Base-by-base conservation (phyloP, 2,888 invertebrate genomes). In the Cerastis leucographa region DNA sequence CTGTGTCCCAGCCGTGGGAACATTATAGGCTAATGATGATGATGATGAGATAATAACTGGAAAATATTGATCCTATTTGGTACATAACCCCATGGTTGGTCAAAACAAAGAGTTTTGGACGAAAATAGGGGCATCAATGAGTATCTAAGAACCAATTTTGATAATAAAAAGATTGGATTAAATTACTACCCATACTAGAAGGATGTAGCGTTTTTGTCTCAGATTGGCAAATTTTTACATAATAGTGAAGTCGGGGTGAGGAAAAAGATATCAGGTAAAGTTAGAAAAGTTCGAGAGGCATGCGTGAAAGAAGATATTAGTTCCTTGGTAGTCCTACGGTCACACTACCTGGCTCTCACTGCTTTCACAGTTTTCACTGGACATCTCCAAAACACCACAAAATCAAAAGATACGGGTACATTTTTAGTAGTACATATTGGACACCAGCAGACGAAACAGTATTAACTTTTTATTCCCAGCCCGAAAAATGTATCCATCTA, bases 401-500 rank as follows among this genome's bases (percentile, higher is more conserved):
- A 29, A 49, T 29, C 19, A 44, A 54, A 72, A 75, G 17, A 19
- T 29, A 49, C 19, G n/a, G 4, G 3, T 51, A 12, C 2, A 17
- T 44, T 62, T 62, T 44, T 59, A 11, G 1, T 3, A 35, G 35
- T 35, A 35, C 35, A 59, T 44, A 54, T 5, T 40, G 40, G 14
- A 14, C 29, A 9, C 17, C 46, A 14, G 9, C 9, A 46, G 22
- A 29, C 7, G 46, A 54, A 81, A 35, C 9, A 19, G 12, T 42
- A 35, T 29, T 11, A 76, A 22, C 11, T 44, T 51, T n/a, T 46
- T 25, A 68, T 71, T 54, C 40, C 7, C 25, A 82, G 22, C 29
- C n/a, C 42, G 35, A 56, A 71, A 85, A 84, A 56, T 59, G 12
- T 49, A 66, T 71, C 14, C 29, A 71, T 42, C 74, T 65, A 74